Percentiles rank a stretch among this genome's conserved stretches.
phyloP scores from a whole-genome alignment of 53 echinoderm and acorn worm genomes.

The Holothuria scabra region DNA sequence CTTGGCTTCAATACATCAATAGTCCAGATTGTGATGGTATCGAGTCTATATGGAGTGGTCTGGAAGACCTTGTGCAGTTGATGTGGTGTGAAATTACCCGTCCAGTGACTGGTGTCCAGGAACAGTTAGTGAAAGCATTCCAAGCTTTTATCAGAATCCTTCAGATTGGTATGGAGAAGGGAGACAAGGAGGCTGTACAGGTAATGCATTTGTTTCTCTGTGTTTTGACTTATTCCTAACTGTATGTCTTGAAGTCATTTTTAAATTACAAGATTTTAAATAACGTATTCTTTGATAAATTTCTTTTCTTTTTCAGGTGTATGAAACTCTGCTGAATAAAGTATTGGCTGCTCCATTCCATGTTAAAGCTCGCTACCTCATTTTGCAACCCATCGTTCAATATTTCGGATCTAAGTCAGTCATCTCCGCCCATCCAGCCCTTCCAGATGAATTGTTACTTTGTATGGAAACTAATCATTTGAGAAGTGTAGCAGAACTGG shows the following conservation, averaged over 20 bases:
- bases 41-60: background rate
- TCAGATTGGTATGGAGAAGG: background rate
- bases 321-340: conserved; percentile 49
- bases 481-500: conserved; percentile 59
- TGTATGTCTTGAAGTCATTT: too few species aligned
- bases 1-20: background rate
- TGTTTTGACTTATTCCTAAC: too few species aligned
- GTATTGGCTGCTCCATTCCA: conserved; percentile 78
- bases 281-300: too few species aligned
- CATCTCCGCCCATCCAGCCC: conserved; percentile 60
- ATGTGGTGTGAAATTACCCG: conserved; percentile 33
- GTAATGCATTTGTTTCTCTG: background rate
- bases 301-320: conserved; percentile 55
- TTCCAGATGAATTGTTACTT: conserved; percentile 67
- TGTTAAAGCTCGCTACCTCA: conserved; percentile 83
- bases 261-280: too few species aligned
- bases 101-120: conserved; percentile 24
- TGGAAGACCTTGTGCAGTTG: conserved; percentile 13
- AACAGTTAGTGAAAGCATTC: conserved; percentile 27
- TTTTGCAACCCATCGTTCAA: conserved; percentile 72
- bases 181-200: background rate
- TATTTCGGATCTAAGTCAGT: conserved; percentile 52
- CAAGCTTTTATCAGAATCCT: conserved; percentile 23
- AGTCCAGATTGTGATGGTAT: background rate
- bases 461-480: conserved; percentile 84